phyloP scores from a whole-genome alignment of 2,113 vertebrate genomes.

The Pomatorhinus ruficollis region DNA sequence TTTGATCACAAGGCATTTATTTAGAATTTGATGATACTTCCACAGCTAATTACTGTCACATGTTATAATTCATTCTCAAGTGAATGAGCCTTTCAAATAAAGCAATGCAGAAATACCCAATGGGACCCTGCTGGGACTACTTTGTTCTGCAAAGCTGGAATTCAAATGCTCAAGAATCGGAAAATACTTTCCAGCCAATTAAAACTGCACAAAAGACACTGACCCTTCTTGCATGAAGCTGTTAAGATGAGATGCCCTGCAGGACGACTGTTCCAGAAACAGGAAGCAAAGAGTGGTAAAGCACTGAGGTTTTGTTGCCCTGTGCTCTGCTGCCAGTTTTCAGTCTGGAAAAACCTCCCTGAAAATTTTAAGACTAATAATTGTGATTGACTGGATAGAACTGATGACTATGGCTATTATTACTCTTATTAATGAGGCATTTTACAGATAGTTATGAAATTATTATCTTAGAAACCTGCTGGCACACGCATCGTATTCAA shows the following conservation, averaged over 20 bases:
- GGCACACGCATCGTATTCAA: accelerated
- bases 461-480: background rate
- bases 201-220: background rate
- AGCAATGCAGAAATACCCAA: background rate
- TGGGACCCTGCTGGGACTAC: background rate
- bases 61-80: background rate
- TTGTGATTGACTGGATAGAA: background rate
- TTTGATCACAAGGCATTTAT: constrained; percentile 14
- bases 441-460: background rate
- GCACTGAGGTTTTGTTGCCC: background rate
- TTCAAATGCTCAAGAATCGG: background rate
- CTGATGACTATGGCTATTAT: background rate
- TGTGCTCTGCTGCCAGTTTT: background rate
- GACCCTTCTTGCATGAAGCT: background rate
- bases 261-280: background rate
- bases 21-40: background rate
- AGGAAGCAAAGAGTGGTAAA: background rate
- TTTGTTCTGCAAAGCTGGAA: background rate
- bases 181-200: background rate
- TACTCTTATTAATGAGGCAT: background rate
- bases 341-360: background rate
- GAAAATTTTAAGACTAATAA: background rate
- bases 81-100: background rate
- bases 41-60: background rate
- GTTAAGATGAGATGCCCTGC: background rate